A percentile compares a stretch with the other conserved stretches of the same genome.
These are phyloP conservation scores for Ibidorhyncha struthersii DNA, from an alignment of 2,113 vertebrate species.

Conservation along the genomic window DNA sequence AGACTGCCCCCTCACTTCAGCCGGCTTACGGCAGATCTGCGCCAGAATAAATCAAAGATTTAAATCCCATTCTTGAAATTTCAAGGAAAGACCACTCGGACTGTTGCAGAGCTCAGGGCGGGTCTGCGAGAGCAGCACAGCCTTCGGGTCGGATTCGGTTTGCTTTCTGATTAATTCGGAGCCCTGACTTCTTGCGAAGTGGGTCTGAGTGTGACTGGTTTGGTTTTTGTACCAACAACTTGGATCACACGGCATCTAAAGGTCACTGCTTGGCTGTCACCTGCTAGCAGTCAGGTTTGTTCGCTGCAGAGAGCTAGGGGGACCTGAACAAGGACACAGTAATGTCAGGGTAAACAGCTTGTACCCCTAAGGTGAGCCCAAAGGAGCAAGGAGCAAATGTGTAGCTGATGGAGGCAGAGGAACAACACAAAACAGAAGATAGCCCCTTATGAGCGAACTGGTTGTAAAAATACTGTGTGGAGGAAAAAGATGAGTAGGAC, in stretches of 20 bases:
- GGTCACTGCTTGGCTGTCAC: neutral
- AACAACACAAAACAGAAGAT: neutral
- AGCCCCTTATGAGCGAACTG: neutral
- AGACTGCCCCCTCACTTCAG: neutral
- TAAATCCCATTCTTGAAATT: neutral
- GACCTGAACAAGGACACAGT: neutral
- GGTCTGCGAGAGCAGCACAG: neutral
- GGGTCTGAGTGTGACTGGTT: neutral
- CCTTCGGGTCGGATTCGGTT: neutral
- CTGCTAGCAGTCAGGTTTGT: neutral
- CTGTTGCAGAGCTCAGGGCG: neutral
- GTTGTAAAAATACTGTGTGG: neutral
- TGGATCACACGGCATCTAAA: neutral
- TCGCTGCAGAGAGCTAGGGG: neutral
- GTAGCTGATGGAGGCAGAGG: neutral
- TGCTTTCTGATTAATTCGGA: neutral
- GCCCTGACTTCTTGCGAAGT: neutral
- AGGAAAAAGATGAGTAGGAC: neutral
- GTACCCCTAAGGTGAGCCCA: neutral
- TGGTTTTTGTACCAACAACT: neutral
- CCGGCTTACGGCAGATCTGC: accelerated
- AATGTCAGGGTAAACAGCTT: neutral
- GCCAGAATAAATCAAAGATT: neutral
- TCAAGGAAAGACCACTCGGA: neutral
- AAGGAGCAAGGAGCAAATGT: neutral